Evolutionary conservation across 2,113 vertebrate species (phyloP).

Genomic region (Stomatorhinus ivindoensis): DNA sequence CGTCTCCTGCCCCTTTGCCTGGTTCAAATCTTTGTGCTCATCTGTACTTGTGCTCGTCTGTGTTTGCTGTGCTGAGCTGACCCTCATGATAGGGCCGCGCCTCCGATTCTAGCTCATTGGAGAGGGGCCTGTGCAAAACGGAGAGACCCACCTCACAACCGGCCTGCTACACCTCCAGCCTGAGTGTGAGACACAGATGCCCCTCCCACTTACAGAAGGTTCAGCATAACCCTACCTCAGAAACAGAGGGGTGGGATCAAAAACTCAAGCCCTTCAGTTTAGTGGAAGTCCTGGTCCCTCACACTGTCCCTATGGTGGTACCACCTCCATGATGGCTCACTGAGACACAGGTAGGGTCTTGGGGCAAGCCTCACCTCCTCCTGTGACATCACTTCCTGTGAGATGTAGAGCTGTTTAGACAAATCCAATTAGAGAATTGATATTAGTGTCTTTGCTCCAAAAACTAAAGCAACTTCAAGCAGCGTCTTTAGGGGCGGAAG

Average conservation of each 20-base stretch:
- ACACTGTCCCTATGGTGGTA: background rate
- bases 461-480: background rate
- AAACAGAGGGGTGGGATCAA: background rate
- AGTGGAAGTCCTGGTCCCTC: background rate
- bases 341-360: background rate
- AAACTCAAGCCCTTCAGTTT: background rate
- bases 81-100: background rate
- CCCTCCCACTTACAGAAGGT: background rate
- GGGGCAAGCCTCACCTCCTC: background rate
- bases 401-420: background rate
- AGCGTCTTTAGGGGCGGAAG: background rate
- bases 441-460: background rate
- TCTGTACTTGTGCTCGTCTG: background rate
- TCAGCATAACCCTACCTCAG: background rate
- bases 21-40: background rate
- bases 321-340: background rate
- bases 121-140: background rate
- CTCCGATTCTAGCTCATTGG: background rate
- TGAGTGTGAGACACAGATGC: background rate
- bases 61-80: background rate
- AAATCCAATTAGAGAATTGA: background rate
- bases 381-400: conserved; percentile 13
- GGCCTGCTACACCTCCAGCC: background rate
- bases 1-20: background rate
- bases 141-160: background rate